Evolutionary conservation across 2,113 vertebrate genomes (phyloP).

Genomic region (Quiscalus mexicanus): DNA sequence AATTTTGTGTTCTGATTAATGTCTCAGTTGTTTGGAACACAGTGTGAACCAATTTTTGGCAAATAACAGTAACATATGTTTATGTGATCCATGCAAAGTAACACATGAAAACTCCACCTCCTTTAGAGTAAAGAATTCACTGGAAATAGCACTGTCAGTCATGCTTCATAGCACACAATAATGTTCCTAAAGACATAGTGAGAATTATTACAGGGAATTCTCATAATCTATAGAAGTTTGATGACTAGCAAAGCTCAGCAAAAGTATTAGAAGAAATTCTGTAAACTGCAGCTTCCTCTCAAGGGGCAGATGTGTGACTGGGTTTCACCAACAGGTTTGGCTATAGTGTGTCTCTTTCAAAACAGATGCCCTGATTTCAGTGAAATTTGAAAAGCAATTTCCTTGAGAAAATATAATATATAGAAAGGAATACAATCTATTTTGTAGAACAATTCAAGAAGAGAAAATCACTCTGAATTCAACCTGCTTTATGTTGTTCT

Average conservation of each 20-base stretch:
- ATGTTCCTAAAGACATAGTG: background rate
- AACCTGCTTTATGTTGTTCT: background rate
- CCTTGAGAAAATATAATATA: background rate
- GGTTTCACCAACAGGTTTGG: background rate
- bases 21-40: background rate
- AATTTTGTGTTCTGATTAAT: background rate
- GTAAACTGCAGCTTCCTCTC: background rate
- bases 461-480: background rate
- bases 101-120: background rate
- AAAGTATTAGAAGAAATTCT: background rate
- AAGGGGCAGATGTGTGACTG: background rate
- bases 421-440: background rate
- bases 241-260: background rate
- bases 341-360: background rate
- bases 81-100: background rate
- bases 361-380: background rate
- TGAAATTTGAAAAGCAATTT: background rate
- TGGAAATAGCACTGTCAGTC: background rate
- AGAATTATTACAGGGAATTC: background rate
- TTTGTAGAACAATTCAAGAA: background rate
- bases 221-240: background rate
- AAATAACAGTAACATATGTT: background rate
- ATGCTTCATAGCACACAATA: background rate
- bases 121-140: background rate
- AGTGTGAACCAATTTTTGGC: background rate